These are phyloP conservation scores for Okamejei kenojei DNA, from an alignment of 2,797 vertebrate species.

Conservation along the genomic window DNA sequence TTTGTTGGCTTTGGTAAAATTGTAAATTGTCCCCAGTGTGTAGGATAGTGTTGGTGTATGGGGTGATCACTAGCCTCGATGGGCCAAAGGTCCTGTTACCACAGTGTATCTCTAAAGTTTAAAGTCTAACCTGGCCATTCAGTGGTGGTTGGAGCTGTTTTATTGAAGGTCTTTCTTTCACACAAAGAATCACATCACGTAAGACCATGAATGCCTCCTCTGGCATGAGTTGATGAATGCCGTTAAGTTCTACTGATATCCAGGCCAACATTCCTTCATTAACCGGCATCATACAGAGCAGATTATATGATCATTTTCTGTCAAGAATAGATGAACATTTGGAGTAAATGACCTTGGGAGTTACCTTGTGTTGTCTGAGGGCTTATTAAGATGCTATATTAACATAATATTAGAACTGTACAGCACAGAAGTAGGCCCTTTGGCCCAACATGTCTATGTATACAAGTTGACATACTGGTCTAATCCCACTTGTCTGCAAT, in stretches of 20 bases:
- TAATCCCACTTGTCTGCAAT: neutral
- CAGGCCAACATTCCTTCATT: neutral
- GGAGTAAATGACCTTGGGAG: neutral
- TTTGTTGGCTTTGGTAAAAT: too few relatives aligned
- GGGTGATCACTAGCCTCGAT: too few relatives aligned
- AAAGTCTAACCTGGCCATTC: neutral
- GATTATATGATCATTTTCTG: neutral
- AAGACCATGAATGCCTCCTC: too few relatives aligned
- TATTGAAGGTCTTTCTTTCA: neutral
- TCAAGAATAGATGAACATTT: neutral
- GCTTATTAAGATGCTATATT: neutral
- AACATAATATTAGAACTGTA: too few relatives aligned
- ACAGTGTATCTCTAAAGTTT: too few relatives aligned
- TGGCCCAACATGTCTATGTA: too few relatives aligned
- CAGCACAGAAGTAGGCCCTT: neutral
- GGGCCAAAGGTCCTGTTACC: too few relatives aligned
- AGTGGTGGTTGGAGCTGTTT: neutral
- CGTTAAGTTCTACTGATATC: neutral
- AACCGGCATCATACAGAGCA: neutral
- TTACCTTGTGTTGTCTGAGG: neutral
- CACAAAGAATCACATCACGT: neutral
- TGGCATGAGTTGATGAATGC: neutral
- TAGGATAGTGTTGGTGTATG: too few relatives aligned
- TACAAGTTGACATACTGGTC: too few relatives aligned
- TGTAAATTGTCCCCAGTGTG: too few relatives aligned